phyloP scores from a whole-genome alignment of 2,797 vertebrate genomes.

The Chelmon rostratus region DNA sequence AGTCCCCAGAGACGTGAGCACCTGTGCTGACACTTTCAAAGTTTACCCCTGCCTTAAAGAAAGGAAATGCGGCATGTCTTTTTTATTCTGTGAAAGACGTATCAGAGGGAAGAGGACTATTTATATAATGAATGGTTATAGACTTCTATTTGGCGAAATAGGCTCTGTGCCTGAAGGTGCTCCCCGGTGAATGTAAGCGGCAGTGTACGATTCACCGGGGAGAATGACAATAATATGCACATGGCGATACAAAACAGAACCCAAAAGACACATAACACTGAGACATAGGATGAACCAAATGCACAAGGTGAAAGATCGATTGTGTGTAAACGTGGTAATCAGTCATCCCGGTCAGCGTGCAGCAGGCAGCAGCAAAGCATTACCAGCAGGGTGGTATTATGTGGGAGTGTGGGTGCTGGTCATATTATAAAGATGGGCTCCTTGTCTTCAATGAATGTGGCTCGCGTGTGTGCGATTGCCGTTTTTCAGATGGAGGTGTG shows the following conservation, averaged over 20 bases:
- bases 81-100: slow-evolving; percentile 28
- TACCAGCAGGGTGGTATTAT: slow-evolving; percentile 18
- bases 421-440: slow-evolving; percentile 23
- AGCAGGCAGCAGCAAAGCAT: slow-evolving; percentile 31
- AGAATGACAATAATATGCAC: slow-evolving; percentile 14
- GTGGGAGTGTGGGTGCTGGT: slow-evolving; percentile 1
- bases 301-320: slow-evolving; percentile 27
- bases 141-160: slow-evolving; percentile 30
- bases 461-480: slow-evolving; percentile 17
- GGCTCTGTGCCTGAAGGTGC: slow-evolving; percentile 20
- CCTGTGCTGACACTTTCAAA: background rate
- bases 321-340: slow-evolving; percentile 30
- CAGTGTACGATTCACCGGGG: slow-evolving; percentile 27
- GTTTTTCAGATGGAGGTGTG: slow-evolving; percentile 2
- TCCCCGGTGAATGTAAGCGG: slow-evolving; percentile 24
- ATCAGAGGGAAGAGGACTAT: background rate
- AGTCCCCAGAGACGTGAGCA: slow-evolving; percentile 6
- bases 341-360: slow-evolving; percentile 28
- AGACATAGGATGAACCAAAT: slow-evolving; percentile 42
- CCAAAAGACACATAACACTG: slow-evolving; percentile 44
- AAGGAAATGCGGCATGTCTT: background rate
- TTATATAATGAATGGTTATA: slow-evolving; percentile 34
- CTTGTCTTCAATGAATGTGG: slow-evolving; percentile 17
- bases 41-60: slow-evolving; percentile 1
- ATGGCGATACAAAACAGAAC: slow-evolving; percentile 5